Percentiles rank a stretch among this genome's conserved stretches.
Evolutionary conservation across 2,113 vertebrate species (phyloP).

Genomic region (Ibidorhyncha struthersii): DNA sequence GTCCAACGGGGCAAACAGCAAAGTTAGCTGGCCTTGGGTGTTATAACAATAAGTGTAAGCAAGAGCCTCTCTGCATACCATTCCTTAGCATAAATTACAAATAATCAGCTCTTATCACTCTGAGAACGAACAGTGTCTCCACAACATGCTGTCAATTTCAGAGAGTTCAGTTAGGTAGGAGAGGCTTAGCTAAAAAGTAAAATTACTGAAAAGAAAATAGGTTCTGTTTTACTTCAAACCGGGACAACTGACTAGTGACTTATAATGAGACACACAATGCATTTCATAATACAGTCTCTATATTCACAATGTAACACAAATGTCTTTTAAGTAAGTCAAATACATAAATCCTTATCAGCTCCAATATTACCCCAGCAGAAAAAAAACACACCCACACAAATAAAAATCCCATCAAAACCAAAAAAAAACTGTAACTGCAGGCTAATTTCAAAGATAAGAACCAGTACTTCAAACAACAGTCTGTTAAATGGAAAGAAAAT

Average conservation of each 20-base stretch:
- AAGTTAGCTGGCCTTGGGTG: too few relatives aligned
- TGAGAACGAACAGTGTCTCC: too few relatives aligned
- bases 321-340: background rate
- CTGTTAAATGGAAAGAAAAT: background rate
- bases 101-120: too few relatives aligned
- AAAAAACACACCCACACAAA: background rate
- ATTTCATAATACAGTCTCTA: background rate
- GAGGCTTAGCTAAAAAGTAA: too few relatives aligned
- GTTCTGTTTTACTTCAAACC: too few relatives aligned
- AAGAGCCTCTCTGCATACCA: too few relatives aligned
- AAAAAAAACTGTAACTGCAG: background rate
- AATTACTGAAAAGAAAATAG: too few relatives aligned
- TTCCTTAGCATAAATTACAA: too few relatives aligned
- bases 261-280: background rate
- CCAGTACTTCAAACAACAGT: background rate
- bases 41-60: too few relatives aligned
- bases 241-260: background rate
- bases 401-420: background rate
- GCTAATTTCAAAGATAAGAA: background rate
- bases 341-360: background rate
- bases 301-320: background rate
- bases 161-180: too few relatives aligned
- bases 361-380: background rate
- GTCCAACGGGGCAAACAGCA: too few relatives aligned
- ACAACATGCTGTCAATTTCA: too few relatives aligned